Base-by-base conservation (phyloP, 2,888 invertebrate genomes). In the Desoria tigrina region DNA sequence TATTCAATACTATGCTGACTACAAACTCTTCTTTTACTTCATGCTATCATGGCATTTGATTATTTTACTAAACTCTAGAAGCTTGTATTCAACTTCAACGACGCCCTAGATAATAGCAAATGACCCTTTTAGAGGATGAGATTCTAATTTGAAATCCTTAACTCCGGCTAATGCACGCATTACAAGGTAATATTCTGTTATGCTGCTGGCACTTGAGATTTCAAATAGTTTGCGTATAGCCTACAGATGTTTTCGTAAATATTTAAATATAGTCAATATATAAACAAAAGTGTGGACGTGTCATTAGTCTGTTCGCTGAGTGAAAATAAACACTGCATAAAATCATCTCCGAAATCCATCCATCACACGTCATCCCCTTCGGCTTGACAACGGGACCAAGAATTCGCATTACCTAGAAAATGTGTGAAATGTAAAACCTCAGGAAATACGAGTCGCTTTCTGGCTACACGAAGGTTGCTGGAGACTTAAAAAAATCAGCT, bases 301-400 rank as follows among this genome's bases (percentile, higher is more conserved):
- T 57, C 28, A 60, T 60, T 56, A 63, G 42, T 32, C 49, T 21
- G 50, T n/a, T 24, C 50, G 32, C 42, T 39, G 42, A 49, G 63
- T 65, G 42, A 70, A 67, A 67, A 70, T 65, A 70, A 70, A 70
- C 66, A 70, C 42, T 42, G 65, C 64, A 60, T 67, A 65, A 65
- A 70, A 70, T 67, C 65, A 70, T 64, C 58, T 57, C 39, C 53
- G 45, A 45, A 70, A 67, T 67, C 66, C 66, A 70, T 70, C 63
- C 61, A 65, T 70, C 69, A 66, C 42, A 51, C 57, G 61, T 61
- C 66, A 66, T 16, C 54, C 61, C 3, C 24, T 42, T n/a, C 63
- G 60, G 65, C 68, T 60, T 26, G 51, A 26, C 42, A 63, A 57
- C 60, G 42, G 27, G 21, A 45, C 45, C 9, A 45, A 66, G 58